phyloP scores from a whole-genome alignment of 1,140 invertebrate genomes.

The Ridgeia piscesae region DNA sequence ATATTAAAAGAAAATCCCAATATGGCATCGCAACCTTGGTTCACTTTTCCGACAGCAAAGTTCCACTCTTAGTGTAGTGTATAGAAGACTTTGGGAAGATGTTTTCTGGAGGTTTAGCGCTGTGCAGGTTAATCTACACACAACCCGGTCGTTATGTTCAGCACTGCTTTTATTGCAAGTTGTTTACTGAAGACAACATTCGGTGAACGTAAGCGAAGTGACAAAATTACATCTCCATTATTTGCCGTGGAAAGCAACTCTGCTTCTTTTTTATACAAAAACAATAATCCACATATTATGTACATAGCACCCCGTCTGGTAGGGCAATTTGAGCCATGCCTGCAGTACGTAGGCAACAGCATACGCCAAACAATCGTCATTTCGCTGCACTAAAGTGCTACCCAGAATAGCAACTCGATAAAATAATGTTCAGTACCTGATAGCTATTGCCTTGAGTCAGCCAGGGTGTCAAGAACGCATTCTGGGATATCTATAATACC shows the following conservation, averaged over 20 bases:
- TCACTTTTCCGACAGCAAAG: no score
- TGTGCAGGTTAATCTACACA: not conserved
- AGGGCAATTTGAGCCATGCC: not conserved
- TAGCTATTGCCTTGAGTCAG: not conserved
- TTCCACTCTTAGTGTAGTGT: no score
- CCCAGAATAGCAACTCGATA: not conserved
- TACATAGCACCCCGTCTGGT: not conserved
- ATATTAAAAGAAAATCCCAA: no score
- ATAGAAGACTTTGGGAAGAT: no score
- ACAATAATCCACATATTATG: not conserved
- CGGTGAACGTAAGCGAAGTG: not conserved
- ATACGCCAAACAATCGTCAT: not conserved
- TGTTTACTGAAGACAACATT: constrained; percentile 1
- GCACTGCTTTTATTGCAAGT: constrained; percentile 3
- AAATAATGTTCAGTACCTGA: constrained; percentile 1
- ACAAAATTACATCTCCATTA: constrained; percentile 6
- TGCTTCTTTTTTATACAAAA: not conserved
- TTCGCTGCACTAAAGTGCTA: not conserved
- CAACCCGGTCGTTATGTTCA: not conserved
- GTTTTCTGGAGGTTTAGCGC: no score
- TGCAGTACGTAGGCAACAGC: not conserved
- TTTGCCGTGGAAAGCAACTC: not conserved
- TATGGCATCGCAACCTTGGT: no score
- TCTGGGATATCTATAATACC: not conserved
- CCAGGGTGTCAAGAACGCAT: not conserved